phyloP scores from a whole-genome alignment of 2,888 invertebrate genomes.

The Phengaris arion region DNA sequence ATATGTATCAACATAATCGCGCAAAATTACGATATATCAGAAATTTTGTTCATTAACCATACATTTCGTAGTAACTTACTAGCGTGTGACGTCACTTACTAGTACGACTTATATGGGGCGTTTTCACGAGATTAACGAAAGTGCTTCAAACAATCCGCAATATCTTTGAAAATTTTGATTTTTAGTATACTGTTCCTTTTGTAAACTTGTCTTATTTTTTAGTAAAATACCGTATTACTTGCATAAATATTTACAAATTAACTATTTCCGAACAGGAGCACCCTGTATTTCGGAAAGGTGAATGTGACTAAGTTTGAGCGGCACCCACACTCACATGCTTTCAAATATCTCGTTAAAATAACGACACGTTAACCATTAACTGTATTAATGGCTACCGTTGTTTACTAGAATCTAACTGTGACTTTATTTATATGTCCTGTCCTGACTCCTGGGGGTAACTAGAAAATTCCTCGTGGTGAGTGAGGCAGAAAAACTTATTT shows the following conservation, averaged over 20 bases:
- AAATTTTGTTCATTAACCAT: too few species aligned
- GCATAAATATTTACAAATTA: background rate
- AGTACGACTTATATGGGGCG: too few species aligned
- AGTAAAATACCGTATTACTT: background rate
- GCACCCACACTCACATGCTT: conserved; percentile 33
- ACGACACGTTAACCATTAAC: conserved; percentile 17
- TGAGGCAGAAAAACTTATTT: conserved; percentile 1
- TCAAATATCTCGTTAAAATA: conserved; percentile 33
- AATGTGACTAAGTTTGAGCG: conserved; percentile 25
- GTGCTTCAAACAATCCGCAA: too few species aligned
- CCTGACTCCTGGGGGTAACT: background rate
- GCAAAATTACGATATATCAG: too few species aligned
- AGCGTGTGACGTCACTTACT: too few species aligned
- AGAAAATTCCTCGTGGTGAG: background rate
- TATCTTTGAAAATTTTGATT: too few species aligned
- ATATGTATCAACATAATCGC: too few species aligned
- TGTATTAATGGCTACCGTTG: conserved; percentile 14
- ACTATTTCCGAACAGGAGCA: background rate
- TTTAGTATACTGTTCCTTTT: too few species aligned
- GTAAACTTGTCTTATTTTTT: background rate
- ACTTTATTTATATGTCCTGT: conserved; percentile 19
- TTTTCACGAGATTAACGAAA: too few species aligned
- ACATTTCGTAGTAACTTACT: too few species aligned
- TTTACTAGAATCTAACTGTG: conserved; percentile 7
- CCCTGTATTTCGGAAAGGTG: conserved; percentile 10